Conservation (phyloP, 2,113 vertebrate genomes). For the Heterotilapia buettikoferi region DNA sequence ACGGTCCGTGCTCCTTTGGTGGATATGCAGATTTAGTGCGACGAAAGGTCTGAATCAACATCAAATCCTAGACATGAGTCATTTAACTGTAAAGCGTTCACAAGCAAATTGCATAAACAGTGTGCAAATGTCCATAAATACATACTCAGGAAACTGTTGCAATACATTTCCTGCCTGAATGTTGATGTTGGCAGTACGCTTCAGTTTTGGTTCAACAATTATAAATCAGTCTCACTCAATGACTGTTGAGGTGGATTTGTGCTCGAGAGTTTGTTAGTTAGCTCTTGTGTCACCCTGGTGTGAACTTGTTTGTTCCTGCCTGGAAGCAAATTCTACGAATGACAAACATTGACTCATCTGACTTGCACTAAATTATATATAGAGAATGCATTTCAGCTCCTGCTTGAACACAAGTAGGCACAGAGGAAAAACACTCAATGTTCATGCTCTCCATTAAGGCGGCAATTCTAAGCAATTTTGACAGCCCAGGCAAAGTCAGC, state of each 20-base stretch:
- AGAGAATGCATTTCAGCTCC: neutral
- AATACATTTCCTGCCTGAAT: neutral
- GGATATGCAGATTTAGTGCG: neutral
- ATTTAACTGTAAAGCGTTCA: neutral
- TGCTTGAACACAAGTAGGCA: neutral
- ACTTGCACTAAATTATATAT: conserved; percentile 13
- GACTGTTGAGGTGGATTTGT: neutral
- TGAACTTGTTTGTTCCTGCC: conserved; percentile 21
- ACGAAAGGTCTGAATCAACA: neutral
- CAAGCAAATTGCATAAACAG: neutral
- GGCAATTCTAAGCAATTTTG: neutral
- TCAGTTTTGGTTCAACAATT: neutral
- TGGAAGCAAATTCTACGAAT: conserved; percentile 4
- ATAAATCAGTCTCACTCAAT: conserved; percentile 4
- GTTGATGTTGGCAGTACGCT: neutral
- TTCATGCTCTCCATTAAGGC: neutral
- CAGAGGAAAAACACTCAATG: neutral
- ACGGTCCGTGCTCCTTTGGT: neutral
- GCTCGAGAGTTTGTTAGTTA: conserved; percentile 4
- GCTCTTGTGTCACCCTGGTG: neutral
- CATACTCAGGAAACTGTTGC: neutral
- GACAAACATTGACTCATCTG: conserved; percentile 1
- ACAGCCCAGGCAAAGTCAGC: conserved; percentile 1
- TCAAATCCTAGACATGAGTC: neutral
- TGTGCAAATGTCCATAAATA: neutral